Conservation (phyloP, 2,888 invertebrate genomes). For the Mimachlamys varia region DNA sequence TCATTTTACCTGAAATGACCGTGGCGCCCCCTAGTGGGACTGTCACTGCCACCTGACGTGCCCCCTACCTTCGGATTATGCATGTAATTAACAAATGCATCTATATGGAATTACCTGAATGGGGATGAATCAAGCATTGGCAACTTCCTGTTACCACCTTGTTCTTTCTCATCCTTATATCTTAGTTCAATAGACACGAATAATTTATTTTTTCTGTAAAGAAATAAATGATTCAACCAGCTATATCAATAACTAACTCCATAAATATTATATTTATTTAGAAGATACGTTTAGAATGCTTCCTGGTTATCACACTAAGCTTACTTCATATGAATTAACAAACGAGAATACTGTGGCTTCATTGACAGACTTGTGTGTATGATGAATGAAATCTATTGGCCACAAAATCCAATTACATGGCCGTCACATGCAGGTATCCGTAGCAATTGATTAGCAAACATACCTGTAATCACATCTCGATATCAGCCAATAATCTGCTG, state of each 20-base stretch:
- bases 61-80: conserved; percentile 22
- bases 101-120: conserved; percentile 33
- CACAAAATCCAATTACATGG: conserved; percentile 34
- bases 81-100: conserved; percentile 36
- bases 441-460: conserved; percentile 7
- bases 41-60: conserved; percentile 28
- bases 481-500: background rate
- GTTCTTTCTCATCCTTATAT: background rate
- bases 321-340: background rate
- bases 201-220: background rate
- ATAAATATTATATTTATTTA: background rate
- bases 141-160: background rate
- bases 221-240: background rate
- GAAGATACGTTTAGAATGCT: background rate
- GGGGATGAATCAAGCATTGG: background rate
- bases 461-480: conserved; percentile 18
- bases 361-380: background rate
- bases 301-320: background rate
- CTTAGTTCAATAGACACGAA: background rate
- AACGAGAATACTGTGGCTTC: background rate
- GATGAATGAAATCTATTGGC: conserved; percentile 29
- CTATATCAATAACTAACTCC: background rate
- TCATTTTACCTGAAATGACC: conserved; percentile 28
- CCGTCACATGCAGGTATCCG: conserved; percentile 33
- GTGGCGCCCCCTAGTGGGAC: conserved; percentile 18